phyloP scores from a whole-genome alignment of 2,797 vertebrate species.

The Macrochelys suwanniensis region DNA sequence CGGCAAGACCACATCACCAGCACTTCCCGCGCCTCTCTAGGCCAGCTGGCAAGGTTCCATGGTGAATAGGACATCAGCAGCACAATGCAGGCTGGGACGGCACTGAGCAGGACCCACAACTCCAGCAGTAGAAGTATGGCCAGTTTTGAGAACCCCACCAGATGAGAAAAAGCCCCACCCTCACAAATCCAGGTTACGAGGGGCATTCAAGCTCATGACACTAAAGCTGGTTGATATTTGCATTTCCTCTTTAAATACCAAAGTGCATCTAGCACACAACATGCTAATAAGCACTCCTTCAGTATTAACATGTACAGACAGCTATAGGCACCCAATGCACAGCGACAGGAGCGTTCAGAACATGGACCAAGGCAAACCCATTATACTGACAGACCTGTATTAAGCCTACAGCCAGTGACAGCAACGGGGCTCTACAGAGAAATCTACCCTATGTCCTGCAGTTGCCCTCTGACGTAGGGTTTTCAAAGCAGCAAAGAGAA shows the following conservation, averaged over 20 bases:
- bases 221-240: background rate
- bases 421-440: background rate
- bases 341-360: background rate
- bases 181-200: background rate
- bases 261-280: background rate
- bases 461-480: background rate
- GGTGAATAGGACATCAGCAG: background rate
- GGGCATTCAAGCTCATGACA: background rate
- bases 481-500: background rate
- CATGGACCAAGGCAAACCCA: background rate
- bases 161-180: background rate
- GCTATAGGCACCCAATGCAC: background rate
- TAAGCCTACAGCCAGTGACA: background rate
- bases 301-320: background rate
- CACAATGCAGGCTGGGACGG: background rate
- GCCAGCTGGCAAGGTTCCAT: background rate
- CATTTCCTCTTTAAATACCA: background rate
- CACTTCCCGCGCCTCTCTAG: background rate
- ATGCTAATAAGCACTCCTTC: background rate
- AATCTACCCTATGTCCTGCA: background rate
- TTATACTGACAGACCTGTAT: background rate
- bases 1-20: background rate
- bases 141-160: background rate
- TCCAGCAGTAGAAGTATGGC: background rate
- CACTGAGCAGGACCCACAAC: background rate